Base-by-base conservation (phyloP, 2,888 invertebrate genomes). In the Agrotis clavis region DNA sequence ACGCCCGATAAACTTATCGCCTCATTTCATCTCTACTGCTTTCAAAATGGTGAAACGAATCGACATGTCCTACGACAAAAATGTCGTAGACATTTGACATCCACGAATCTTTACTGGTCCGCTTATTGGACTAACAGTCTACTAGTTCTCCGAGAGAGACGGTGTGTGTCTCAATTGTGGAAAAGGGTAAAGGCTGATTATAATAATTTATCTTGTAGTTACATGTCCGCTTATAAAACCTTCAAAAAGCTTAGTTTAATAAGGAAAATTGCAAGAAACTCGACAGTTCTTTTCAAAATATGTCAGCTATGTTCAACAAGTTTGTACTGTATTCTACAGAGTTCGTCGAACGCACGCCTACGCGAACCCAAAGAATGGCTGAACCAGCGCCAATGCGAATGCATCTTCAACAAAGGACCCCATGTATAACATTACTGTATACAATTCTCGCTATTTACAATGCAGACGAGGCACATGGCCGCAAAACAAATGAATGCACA, bases 401-500 rank as follows among this genome's bases (percentile, higher is more conserved):
- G 73, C 51, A 74, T 70, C 47, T 41, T 59, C 19, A 41, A 70
- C 73, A 74, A 74, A 77, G 77, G 62, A 51, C 61, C 47, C 35
- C 35, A 51, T 48, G 54, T 59, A 19, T 47, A 73, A 63, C 16
- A 57, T 47, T 71, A 59, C 45, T 3, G 59, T 59, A n/a, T 30
- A 73, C 59, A 79, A 63, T 56, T 57, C 50, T 75, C 35, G 41
- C 35, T 72, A 57, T 71, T 82, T 71, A 61, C 51, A 53, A 77
- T 77, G 82, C 71, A 57, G 64, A 66, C 65, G 41, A 48, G 47
- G 48, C 25, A 53, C 65, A 50, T 57, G 69, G 25, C 71, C 54
- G 67, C 56, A 18, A 67, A 77, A 77, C 78, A 79, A 77, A 82
- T 77, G 82, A 82, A 79, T 79, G 56, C 66, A 48, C 54, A 81